phyloP scores from a whole-genome alignment of 2,113 vertebrate genomes.

The Hepsetus odoe region DNA sequence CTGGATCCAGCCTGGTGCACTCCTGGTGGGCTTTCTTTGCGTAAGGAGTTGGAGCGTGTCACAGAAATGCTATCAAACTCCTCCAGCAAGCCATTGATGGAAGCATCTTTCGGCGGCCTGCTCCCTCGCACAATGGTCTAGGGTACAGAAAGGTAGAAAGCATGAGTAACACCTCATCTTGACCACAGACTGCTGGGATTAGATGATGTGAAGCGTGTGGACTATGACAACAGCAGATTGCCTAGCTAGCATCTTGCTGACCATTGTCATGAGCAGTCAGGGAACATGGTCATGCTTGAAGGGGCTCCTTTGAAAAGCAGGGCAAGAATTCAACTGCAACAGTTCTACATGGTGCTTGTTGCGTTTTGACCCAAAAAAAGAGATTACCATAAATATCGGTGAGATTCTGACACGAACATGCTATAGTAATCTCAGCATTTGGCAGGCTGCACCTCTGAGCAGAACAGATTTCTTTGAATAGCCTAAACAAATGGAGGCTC shows the following conservation, averaged over 20 bases:
- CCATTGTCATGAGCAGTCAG: neutral
- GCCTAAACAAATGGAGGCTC: slow-evolving; percentile 65
- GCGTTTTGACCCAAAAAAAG: slow-evolving; percentile 31
- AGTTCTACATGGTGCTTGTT: slow-evolving; percentile 23
- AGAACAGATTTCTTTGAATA: slow-evolving; percentile 62
- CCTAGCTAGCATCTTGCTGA: neutral
- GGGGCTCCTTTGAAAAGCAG: neutral
- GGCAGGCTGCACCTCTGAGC: slow-evolving; percentile 49
- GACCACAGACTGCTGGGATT: neutral
- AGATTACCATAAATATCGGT: slow-evolving; percentile 57
- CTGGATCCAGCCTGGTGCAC: slow-evolving; percentile 77
- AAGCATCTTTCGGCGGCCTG: slow-evolving; percentile 88
- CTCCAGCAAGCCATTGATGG: slow-evolving; percentile 95
- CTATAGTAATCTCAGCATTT: slow-evolving; percentile 65
- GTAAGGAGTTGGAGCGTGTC: slow-evolving; percentile 94
- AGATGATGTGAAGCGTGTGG: neutral
- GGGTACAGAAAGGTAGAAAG: slow-evolving; percentile 53
- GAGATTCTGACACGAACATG: slow-evolving; percentile 63
- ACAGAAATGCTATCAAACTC: slow-evolving; percentile 98
- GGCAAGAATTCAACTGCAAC: neutral
- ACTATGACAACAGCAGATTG: neutral
- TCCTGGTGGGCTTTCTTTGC: slow-evolving; percentile 94
- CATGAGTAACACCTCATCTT: neutral
- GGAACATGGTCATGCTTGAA: neutral
- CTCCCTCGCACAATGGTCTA: slow-evolving; percentile 97